Base-by-base conservation (phyloP, 1,140 invertebrate species). In the Dinothrombium tinctorium region DNA sequence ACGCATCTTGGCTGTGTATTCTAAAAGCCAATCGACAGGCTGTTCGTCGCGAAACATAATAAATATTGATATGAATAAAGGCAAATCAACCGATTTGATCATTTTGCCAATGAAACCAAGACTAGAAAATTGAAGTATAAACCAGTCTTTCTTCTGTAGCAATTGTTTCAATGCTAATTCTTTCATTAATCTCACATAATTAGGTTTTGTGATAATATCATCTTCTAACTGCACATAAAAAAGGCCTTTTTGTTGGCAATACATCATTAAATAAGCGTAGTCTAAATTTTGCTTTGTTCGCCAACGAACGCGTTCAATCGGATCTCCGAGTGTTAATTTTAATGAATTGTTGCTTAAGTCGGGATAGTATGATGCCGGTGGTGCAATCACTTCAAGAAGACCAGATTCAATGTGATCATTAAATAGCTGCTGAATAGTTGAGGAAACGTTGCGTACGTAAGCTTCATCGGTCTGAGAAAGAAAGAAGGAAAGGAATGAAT, bases 281-380 rank as follows among this genome's bases (percentile, higher is more conserved):
- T 96, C 89, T 32, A 90, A 63, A 59, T 94, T 94, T 59, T 96
- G 89, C 55, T 95, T 96, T 2, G 84, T 86, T 35, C 87, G 64
- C 89, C 89, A 95, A 48, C 74, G 49, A 17, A 92, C 80, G 21
- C 87, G 65, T 52, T 90, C 82, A 43, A 70, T 63, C 3, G 81
- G 69, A 59, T 94, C 87, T 0, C 84, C 84, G 3, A 92, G 62
- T 1, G 81, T 89, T 19, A 72, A 63, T 12, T 69, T 67, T 21
- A 87, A 51, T 28, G 69, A 69, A 24, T 76, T 64, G 33, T 55
- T 50, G n/a, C n/a, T n/a, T 40, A 90, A 69, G 56, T 92, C 71
- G 0, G 89, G 87, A 60, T 95, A 95, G 54, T 81, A 95, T 1
- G 72, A 66, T 0, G 71, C 50, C 2, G 80, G 71, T 1, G 87